phyloP scores from a whole-genome alignment of 2,797 vertebrate genomes.

The Tachyglossus aculeatus region DNA sequence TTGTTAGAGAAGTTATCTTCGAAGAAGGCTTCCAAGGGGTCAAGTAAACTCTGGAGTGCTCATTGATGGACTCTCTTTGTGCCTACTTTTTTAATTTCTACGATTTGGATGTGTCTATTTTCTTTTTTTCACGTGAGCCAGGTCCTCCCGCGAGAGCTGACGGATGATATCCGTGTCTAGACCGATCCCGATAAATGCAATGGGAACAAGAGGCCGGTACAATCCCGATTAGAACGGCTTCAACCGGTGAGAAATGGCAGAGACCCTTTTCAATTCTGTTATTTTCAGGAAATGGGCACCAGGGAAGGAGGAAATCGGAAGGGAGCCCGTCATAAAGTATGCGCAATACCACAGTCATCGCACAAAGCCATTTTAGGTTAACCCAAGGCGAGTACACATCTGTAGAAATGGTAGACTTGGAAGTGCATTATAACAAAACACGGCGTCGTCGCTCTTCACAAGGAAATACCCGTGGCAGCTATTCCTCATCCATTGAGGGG shows the following conservation, averaged over 20 bases:
- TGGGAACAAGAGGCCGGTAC: too few relatives aligned
- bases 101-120: conserved; percentile 28
- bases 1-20: conserved; percentile 49
- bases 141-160: not conserved
- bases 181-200: conserved; percentile 22
- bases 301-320: conserved; percentile 49
- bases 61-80: too few relatives aligned
- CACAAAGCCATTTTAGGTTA: conserved; percentile 74
- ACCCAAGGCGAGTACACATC: conserved; percentile 71
- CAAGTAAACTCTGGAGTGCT: conserved; percentile 38
- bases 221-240: conserved; percentile 11
- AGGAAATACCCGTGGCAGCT: conserved; percentile 54
- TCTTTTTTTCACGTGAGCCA: conserved; percentile 22
- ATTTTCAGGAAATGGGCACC: conserved; percentile 22
- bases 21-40: conserved; percentile 56
- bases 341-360: conserved; percentile 65
- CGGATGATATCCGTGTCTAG: conserved; percentile 25
- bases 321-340: conserved; percentile 52
- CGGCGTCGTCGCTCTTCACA: conserved; percentile 65
- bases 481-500: conserved; percentile 63
- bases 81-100: conserved; percentile 46
- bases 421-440: conserved; percentile 76
- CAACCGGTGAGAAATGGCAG: not conserved
- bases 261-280: not conserved
- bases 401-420: conserved; percentile 65